These are phyloP conservation scores for Castor canadensis DNA, from an alignment of 2,113 vertebrate species.

Conservation along the genomic window DNA sequence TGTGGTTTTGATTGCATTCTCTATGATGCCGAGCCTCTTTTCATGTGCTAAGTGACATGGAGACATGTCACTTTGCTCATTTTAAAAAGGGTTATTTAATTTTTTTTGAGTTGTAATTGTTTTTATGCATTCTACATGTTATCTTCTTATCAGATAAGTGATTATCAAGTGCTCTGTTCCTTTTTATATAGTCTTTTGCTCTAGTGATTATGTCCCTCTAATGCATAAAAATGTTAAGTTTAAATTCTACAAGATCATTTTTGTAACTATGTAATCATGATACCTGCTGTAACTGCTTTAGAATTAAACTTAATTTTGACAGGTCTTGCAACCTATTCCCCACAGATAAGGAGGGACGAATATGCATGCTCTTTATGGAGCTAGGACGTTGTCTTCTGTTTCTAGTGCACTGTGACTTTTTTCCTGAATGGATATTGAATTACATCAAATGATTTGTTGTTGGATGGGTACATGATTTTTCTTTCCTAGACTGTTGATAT, in stretches of 20 bases:
- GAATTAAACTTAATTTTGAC: not conserved
- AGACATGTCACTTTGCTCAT: not conserved
- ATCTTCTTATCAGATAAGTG: not conserved
- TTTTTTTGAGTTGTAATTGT: not conserved
- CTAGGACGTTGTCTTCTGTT: not conserved
- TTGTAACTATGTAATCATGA: not conserved
- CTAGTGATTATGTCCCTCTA: not conserved
- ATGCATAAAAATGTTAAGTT: not conserved
- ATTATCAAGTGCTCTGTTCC: not conserved
- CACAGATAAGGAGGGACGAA: not conserved
- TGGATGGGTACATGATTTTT: not conserved
- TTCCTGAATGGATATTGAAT: not conserved
- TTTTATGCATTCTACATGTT: not conserved
- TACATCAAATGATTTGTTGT: not conserved
- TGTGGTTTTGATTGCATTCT: not conserved
- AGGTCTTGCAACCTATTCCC: not conserved
- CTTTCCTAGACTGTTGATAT: not conserved
- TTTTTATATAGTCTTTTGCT: not conserved
- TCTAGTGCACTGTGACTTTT: not conserved
- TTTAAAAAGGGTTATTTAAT: not conserved
- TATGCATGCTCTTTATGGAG: not conserved
- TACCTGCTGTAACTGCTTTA: not conserved
- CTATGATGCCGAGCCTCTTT: not conserved
- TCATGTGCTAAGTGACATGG: not conserved
- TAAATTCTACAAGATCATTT: not conserved